A percentile compares a stretch with the other conserved stretches of the same genome.
phyloP scores from a whole-genome alignment of 2,888 invertebrate species.

The Ophioninae sp. region DNA sequence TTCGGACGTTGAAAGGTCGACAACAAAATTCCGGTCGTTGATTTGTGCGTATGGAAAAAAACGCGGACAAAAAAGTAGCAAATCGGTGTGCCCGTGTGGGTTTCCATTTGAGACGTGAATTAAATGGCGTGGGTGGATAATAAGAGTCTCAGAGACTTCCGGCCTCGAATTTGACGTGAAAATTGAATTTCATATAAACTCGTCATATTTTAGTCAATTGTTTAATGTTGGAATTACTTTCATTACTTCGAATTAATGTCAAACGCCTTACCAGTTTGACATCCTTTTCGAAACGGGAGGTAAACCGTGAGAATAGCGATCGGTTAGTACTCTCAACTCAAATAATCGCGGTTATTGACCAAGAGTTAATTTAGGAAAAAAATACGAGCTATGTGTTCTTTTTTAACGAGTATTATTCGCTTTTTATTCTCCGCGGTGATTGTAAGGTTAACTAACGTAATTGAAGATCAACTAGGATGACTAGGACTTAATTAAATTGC shows the following conservation, averaged over 20 bases:
- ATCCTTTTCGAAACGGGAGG: not conserved
- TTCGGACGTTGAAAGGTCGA: not conserved
- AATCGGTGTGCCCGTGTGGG: conserved; percentile 20
- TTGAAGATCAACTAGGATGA: not conserved
- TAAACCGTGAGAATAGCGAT: not conserved
- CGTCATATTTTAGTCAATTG: not conserved
- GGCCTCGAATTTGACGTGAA: conserved; percentile 18
- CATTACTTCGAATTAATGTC: not conserved
- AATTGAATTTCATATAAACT: not conserved
- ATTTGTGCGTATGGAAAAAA: not conserved
- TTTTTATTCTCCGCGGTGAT: not conserved
- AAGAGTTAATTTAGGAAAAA: not conserved
- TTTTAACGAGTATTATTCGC: not conserved
- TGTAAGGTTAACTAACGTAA: not conserved
- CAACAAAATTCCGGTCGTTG: not conserved
- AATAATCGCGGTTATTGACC: not conserved
- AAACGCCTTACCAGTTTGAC: not conserved
- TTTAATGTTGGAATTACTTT: not conserved
- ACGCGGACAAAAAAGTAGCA: not conserved
- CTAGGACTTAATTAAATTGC: not conserved
- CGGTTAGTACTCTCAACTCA: not conserved
- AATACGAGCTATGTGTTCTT: not conserved
- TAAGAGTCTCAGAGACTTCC: conserved; percentile 18
- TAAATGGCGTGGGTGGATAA: conserved; percentile 33
- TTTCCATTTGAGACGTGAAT: not conserved